Evolutionary conservation across 2,888 invertebrate genomes (phyloP).

Genomic region (Junonia oenone): DNA sequence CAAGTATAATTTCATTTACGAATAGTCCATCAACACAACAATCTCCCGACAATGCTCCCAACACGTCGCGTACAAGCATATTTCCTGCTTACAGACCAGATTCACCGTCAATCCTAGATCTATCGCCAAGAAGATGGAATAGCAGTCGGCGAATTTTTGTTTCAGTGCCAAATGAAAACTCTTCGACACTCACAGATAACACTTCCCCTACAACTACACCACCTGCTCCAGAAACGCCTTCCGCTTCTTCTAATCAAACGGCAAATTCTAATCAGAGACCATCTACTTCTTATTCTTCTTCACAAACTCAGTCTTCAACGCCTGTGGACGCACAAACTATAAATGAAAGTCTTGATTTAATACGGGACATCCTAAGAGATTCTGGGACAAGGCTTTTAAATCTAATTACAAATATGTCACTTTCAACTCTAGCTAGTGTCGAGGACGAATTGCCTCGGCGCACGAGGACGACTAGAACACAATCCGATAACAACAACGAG

Average conservation of each 20-base stretch:
- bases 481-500: conserved; percentile 48
- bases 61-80: conserved; percentile 62
- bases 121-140: conserved; percentile 27
- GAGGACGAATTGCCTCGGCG: conserved; percentile 47
- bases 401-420: conserved; percentile 68
- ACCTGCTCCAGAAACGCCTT: conserved; percentile 10
- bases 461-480: conserved; percentile 38
- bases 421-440: conserved; percentile 56
- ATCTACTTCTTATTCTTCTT: conserved; percentile 27
- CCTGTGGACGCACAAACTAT: conserved; percentile 65
- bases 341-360: conserved; percentile 67
- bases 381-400: conserved; percentile 68
- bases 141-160: conserved; percentile 20
- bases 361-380: conserved; percentile 69
- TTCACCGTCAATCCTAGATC: conserved; percentile 32
- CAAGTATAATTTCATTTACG: conserved; percentile 39
- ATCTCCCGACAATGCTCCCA: conserved; percentile 35
- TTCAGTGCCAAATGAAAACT: conserved; percentile 19
- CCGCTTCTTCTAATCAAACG: conserved; percentile 17
- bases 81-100: conserved; percentile 53
- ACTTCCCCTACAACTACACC: conserved; percentile 2
- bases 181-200: conserved; percentile 7
- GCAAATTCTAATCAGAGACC: conserved; percentile 23
- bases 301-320: conserved; percentile 30
- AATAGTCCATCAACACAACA: conserved; percentile 31